These are phyloP conservation scores for Sapajus apella DNA, from an alignment of 2,113 vertebrate genomes.

Conservation along the genomic window DNA sequence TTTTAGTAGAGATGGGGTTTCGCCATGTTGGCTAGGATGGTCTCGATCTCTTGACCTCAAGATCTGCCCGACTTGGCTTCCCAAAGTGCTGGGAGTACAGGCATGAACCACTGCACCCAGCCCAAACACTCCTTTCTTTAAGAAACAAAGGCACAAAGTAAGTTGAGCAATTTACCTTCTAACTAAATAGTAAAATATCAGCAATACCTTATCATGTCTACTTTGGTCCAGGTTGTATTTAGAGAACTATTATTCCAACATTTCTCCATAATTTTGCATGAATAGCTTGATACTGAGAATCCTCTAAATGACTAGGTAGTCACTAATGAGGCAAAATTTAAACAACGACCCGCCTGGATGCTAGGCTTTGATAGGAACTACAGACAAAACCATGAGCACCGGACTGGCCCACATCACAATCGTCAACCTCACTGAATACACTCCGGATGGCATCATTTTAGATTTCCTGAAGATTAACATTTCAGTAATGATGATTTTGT, in stretches of 20 bases:
- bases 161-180: not conserved
- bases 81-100: no score
- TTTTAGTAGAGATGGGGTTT: no score
- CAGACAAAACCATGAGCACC: not conserved
- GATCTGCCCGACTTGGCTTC: no score
- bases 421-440: not conserved
- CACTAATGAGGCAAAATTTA: not conserved
- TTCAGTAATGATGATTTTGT: slow-evolving; percentile 13
- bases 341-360: not conserved
- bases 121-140: slow-evolving; percentile 6
- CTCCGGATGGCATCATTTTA: not conserved
- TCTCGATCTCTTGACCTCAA: no score
- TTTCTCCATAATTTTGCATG: not conserved
- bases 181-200: not conserved
- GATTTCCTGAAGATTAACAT: slow-evolving; percentile 44
- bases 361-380: not conserved
- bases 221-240: slow-evolving; percentile 18
- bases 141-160: not conserved
- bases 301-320: not conserved
- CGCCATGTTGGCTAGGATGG: no score
- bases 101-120: no score
- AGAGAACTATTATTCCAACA: not conserved
- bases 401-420: not conserved
- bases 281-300: not conserved
- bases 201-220: not conserved